Evolutionary conservation across 2,888 invertebrate species (phyloP).

Genomic region (Abscondita cerata): DNA sequence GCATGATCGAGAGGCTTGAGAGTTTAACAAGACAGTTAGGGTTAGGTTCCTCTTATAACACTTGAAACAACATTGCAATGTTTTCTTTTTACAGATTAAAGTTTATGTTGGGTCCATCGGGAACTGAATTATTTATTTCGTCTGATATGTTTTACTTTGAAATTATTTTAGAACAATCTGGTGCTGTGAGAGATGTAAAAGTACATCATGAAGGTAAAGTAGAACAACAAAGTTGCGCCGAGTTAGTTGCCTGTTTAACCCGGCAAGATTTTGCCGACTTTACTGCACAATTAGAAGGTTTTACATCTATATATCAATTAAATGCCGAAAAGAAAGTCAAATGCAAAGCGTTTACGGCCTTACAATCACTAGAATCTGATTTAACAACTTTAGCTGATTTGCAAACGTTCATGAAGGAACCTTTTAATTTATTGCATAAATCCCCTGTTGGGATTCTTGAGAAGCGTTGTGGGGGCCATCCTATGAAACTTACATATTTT

Average conservation of each 20-base stretch:
- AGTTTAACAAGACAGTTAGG: slow-evolving; percentile 90
- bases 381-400: slow-evolving; percentile 80
- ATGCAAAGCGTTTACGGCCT: slow-evolving; percentile 90
- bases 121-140: slow-evolving; percentile 86
- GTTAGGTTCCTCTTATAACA: slow-evolving; percentile 55
- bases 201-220: slow-evolving; percentile 91
- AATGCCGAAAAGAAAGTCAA: slow-evolving; percentile 95
- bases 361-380: slow-evolving; percentile 92
- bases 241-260: slow-evolving; percentile 83
- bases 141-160: slow-evolving; percentile 97
- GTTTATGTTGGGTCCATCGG: slow-evolving; percentile 83
- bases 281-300: slow-evolving; percentile 85
- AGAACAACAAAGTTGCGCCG: slow-evolving; percentile 86
- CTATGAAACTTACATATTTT: slow-evolving; percentile 93
- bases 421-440: slow-evolving; percentile 80
- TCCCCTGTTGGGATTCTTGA: slow-evolving; percentile 89
- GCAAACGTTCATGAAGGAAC: slow-evolving; percentile 75
- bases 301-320: slow-evolving; percentile 88
- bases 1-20: slow-evolving; percentile 90
- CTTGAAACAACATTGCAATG: background rate
- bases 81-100: slow-evolving; percentile 67
- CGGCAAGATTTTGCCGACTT: slow-evolving; percentile 91
- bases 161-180: slow-evolving; percentile 83
- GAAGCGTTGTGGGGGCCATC: slow-evolving; percentile 85
- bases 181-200: slow-evolving; percentile 87